A percentile compares a stretch with the other conserved stretches of the same genome.
Conservation (phyloP, 2,888 invertebrate genomes). For the Leptarthrus brevirostris region DNA sequence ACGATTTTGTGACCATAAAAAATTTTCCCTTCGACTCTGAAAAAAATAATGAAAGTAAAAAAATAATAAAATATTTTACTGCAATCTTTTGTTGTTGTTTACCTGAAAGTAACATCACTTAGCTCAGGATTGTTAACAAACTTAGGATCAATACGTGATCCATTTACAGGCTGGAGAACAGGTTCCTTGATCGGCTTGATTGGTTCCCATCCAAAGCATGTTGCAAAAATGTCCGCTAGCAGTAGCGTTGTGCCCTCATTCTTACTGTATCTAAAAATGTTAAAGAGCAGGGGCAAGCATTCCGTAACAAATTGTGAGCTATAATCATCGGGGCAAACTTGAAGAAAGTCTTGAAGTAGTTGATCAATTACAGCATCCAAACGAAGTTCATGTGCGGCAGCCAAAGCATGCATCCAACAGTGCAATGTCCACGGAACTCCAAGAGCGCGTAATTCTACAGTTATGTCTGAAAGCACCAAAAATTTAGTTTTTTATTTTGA, state of each 20-base stretch:
- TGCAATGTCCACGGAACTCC: constrained; percentile 93
- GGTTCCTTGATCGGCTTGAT: constrained; percentile 81
- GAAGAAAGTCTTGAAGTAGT: constrained; percentile 87
- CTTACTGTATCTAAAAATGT: constrained; percentile 91
- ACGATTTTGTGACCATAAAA: constrained; percentile 96
- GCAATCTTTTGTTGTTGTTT: neutral
- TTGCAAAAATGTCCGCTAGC: constrained; percentile 89
- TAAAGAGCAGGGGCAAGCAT: constrained; percentile 88
- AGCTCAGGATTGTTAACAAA: constrained; percentile 94
- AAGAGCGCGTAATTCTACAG: constrained; percentile 84
- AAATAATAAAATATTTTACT: too few relatives aligned
- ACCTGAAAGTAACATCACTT: constrained; percentile 88
- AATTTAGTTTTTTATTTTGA: too few relatives aligned
- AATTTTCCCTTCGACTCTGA: constrained; percentile 85
- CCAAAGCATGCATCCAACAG: constrained; percentile 91
- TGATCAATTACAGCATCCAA: constrained; percentile 89
- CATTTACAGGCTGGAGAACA: constrained; percentile 72
- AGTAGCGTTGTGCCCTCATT: constrained; percentile 90
- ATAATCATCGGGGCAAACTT: constrained; percentile 91
- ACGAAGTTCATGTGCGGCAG: constrained; percentile 86
- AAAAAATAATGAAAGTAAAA: constrained; percentile 39
- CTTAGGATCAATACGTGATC: constrained; percentile 88
- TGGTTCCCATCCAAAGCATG: constrained; percentile 88
- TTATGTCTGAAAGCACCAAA: constrained; percentile 81
- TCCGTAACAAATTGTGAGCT: constrained; percentile 90